Evolutionary conservation across 1,140 invertebrate species (phyloP).

Genomic region (Ruditapes philippinarum): DNA sequence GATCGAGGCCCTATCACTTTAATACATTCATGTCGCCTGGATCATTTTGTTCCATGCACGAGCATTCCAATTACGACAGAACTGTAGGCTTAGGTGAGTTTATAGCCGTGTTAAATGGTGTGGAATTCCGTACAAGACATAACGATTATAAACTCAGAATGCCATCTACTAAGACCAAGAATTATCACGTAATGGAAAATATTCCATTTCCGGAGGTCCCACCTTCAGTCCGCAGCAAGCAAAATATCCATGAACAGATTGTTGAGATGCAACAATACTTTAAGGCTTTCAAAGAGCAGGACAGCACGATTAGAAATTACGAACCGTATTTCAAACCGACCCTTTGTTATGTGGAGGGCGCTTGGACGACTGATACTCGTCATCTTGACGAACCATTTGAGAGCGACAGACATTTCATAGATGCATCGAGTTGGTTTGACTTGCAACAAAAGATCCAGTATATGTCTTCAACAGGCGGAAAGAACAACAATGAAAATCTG

Average conservation of each 20-base stretch:
- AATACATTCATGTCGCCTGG: slow-evolving; percentile 42
- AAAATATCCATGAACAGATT: slow-evolving; percentile 76
- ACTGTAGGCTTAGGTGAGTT: slow-evolving; percentile 82
- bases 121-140: slow-evolving; percentile 83
- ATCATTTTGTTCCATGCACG: slow-evolving; percentile 69
- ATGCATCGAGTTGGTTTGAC: slow-evolving; percentile 72
- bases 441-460: slow-evolving; percentile 76
- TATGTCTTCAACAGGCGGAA: slow-evolving; percentile 75
- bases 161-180: slow-evolving; percentile 66
- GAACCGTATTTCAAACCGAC: slow-evolving; percentile 80
- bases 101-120: slow-evolving; percentile 79
- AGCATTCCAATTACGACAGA: slow-evolving; percentile 78
- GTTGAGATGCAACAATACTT: slow-evolving; percentile 82
- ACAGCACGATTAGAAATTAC: slow-evolving; percentile 74
- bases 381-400: slow-evolving; percentile 74
- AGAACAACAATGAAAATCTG: slow-evolving; percentile 76
- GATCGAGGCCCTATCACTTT: slow-evolving; percentile 63
- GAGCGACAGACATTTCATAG: slow-evolving; percentile 76
- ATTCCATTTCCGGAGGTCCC: slow-evolving; percentile 81
- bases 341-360: slow-evolving; percentile 83
- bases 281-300: slow-evolving; percentile 77
- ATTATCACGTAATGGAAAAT: slow-evolving; percentile 74
- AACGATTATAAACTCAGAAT: slow-evolving; percentile 82
- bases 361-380: slow-evolving; percentile 76
- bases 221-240: slow-evolving; percentile 73